phyloP scores from a whole-genome alignment of 2,797 vertebrate genomes.

The Molossus molossus region DNA sequence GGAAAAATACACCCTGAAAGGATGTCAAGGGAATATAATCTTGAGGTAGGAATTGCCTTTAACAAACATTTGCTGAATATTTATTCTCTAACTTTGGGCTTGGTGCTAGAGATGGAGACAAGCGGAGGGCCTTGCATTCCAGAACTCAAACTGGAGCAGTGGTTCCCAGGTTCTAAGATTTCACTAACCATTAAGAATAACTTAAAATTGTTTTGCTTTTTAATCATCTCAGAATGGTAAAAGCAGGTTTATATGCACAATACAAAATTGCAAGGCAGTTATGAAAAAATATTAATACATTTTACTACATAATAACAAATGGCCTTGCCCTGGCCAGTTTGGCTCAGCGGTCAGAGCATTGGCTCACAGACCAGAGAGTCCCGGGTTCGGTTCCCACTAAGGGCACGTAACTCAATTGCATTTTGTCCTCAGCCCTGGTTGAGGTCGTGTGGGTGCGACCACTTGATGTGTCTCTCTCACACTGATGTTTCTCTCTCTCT shows the following conservation, averaged over 20 bases:
- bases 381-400: no score
- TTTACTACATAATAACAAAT: slow-evolving; percentile 17
- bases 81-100: not conserved
- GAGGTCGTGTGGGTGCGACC: no score
- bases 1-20: not conserved
- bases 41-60: slow-evolving; percentile 56
- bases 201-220: slow-evolving; percentile 44
- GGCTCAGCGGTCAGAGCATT: no score
- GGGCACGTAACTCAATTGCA: no score
- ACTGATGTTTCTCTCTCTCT: no score
- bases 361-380: no score
- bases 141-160: not conserved
- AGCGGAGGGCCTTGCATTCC: not conserved
- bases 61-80: not conserved
- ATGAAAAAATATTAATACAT: not conserved
- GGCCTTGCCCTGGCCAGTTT: no score
- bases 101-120: not conserved
- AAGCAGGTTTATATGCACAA: not conserved
- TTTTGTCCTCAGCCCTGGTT: no score
- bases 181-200: not conserved
- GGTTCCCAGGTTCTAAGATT: slow-evolving; percentile 4
- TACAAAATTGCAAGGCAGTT: not conserved
- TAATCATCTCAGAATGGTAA: not conserved
- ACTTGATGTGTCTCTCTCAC: no score
- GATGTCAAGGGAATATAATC: slow-evolving; percentile 38